Conservation (phyloP, 2,113 vertebrate genomes). For the Lepisosteus osseus region DNA sequence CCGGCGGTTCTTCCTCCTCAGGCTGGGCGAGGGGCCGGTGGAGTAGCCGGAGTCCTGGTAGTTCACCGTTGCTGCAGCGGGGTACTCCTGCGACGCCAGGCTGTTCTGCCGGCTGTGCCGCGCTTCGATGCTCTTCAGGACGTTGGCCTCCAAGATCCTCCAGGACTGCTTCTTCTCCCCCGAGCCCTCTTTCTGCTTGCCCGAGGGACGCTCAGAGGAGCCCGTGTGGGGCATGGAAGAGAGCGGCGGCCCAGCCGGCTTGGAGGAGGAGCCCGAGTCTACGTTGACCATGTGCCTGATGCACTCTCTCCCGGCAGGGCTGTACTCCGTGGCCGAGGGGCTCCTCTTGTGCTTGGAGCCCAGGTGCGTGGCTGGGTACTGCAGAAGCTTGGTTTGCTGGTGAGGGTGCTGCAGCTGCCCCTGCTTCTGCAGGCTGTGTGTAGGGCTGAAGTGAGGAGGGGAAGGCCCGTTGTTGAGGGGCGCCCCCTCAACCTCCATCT, state of each 20-base stretch:
- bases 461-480: slow-evolving; percentile 51
- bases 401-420: slow-evolving; percentile 44
- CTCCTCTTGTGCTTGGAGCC: slow-evolving; percentile 67
- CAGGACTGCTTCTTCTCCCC: slow-evolving; percentile 78
- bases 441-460: slow-evolving; percentile 59
- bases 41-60: slow-evolving; percentile 91
- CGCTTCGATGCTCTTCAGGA: slow-evolving; percentile 77
- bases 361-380: slow-evolving; percentile 60
- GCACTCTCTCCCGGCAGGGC: slow-evolving; percentile 82
- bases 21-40: slow-evolving; percentile 84
- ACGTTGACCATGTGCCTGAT: slow-evolving; percentile 88
- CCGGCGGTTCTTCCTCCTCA: slow-evolving; percentile 78
- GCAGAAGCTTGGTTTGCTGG: slow-evolving; percentile 60
- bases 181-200: slow-evolving; percentile 60
- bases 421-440: slow-evolving; percentile 64
- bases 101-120: slow-evolving; percentile 78
- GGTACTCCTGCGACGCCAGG: slow-evolving; percentile 77
- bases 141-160: slow-evolving; percentile 74
- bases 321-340: slow-evolving; percentile 75
- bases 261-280: slow-evolving; percentile 54
- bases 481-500: slow-evolving; percentile 78
- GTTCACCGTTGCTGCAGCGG: slow-evolving; percentile 57
- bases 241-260: slow-evolving; percentile 37
- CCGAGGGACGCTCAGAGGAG: slow-evolving; percentile 38
- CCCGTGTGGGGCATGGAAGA: slow-evolving; percentile 20